These are phyloP conservation scores for Rhabdomys dilectus DNA, from an alignment of 2,113 vertebrate genomes.

Conservation along the genomic window DNA sequence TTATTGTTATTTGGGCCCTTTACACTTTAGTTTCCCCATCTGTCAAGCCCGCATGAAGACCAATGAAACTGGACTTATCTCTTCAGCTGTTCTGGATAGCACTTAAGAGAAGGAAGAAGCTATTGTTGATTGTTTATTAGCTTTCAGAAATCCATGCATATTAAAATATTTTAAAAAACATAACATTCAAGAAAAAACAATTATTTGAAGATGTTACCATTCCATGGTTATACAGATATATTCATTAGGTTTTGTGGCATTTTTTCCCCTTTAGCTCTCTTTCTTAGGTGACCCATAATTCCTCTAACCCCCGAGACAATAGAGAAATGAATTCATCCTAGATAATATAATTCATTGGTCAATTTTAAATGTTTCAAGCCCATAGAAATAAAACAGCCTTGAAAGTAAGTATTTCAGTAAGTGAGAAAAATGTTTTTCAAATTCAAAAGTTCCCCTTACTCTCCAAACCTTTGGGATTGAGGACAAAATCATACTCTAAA, in stretches of 20 bases:
- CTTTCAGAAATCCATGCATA: not conserved
- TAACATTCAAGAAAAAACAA: not conserved
- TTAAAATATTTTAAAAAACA: not conserved
- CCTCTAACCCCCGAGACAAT: not conserved
- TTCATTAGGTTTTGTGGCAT: not conserved
- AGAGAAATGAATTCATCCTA: not conserved
- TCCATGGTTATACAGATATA: not conserved
- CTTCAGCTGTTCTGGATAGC: not conserved
- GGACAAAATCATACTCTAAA: not conserved
- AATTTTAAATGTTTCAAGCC: not conserved
- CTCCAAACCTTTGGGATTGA: not conserved
- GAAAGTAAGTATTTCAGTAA: not conserved
- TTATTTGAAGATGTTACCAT: not conserved
- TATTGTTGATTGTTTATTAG: not conserved
- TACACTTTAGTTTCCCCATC: not conserved
- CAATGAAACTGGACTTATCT: not conserved
- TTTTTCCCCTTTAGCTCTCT: not conserved
- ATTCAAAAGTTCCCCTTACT: not conserved
- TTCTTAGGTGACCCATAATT: not conserved
- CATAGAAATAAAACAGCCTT: not conserved
- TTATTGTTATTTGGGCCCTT: not conserved
- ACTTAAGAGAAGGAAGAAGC: not conserved
- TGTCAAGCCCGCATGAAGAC: not conserved
- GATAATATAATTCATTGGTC: not conserved
- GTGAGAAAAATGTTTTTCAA: not conserved